Evolutionary conservation across 2,888 invertebrate species (phyloP), one percentile per base, ranked within the genome.

Genomic region (Drosophila macrospina): DNA sequence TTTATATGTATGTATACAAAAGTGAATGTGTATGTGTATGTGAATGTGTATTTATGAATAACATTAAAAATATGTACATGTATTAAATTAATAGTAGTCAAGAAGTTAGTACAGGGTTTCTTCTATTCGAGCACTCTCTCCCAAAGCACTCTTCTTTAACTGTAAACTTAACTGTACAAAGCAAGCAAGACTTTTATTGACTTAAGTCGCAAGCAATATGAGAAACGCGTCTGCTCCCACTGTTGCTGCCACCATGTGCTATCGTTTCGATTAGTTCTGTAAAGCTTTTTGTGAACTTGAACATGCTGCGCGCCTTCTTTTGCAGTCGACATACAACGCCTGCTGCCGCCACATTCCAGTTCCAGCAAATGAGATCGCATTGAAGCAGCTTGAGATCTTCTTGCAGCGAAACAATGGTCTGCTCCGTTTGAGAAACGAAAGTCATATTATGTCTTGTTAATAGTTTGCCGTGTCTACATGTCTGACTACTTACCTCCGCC

Each of bases 401-500:
- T 2, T 92, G 90, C 28, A 94, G 87, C 8, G 93, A 92, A 68
- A 93, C 91, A 24, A 95, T 89, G 79, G 93, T 94, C 94, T 94
- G 83, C 2, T 6, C 13, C 10, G 5, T n/a, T 4, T 8, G n/a
- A 10, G 32, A 28, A 24, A 1, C 26, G 16, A 6, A 20, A 7
- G 6, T 42, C 1, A 26, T 4, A 36, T 8, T 10, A 13, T 24
- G 24, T 11, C 13, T 39, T 24, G 34, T 6, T n/a, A 7, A 7
- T 10, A 5, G 16, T 15, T 26, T 26, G 20, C 20, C 20, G 20
- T 20, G n/a, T 44, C 5, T 11, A 15, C 4, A n/a, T 37, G 13
- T 6, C 5, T 36, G 15, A 41, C 4, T 30, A 72, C 75, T 91
- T 92, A 94, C 94, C 91, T 93, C 93, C 11, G 94, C 94, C 8